These are phyloP conservation scores for Apolygus lucorum DNA, from an alignment of 1,140 invertebrate species.

Conservation along the genomic window DNA sequence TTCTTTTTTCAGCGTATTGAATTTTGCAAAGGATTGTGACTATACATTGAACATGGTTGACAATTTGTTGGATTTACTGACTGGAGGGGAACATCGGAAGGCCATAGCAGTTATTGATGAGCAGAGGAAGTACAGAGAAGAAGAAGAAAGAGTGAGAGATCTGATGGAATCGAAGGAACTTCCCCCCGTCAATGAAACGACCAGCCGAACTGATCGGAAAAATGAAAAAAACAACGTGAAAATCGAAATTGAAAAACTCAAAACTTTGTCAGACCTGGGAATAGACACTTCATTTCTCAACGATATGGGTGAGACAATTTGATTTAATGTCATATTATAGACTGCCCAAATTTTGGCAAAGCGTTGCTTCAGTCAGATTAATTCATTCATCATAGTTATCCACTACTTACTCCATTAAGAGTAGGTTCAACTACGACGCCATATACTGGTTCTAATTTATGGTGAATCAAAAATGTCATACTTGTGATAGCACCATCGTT, in stretches of 20 bases:
- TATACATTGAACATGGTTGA: constrained; percentile 76
- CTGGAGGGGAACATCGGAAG: constrained; percentile 73
- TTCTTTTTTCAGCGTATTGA: constrained; percentile 50
- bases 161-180: constrained; percentile 39
- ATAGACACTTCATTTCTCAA: constrained; percentile 78
- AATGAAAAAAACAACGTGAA: constrained; percentile 43
- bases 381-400: too few species aligned
- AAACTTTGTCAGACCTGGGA: constrained; percentile 63
- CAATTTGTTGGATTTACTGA: constrained; percentile 70
- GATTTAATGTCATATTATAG: too few species aligned
- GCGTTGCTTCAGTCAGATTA: too few species aligned
- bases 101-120: constrained; percentile 59
- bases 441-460: too few species aligned
- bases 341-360: too few species aligned
- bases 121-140: constrained; percentile 48
- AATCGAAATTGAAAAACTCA: constrained; percentile 65
- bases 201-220: not conserved
- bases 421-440: too few species aligned
- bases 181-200: not conserved
- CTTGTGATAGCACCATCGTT: too few species aligned
- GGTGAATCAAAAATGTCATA: too few species aligned
- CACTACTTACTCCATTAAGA: too few species aligned
- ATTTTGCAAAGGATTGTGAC: constrained; percentile 76
- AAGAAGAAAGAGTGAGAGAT: constrained; percentile 51
- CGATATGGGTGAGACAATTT: constrained; percentile 54